Percentiles rank a stretch among this genome's conserved stretches.
Evolutionary conservation across 2,113 vertebrate species (phyloP).

Genomic region (Pomatostomus ruficeps): DNA sequence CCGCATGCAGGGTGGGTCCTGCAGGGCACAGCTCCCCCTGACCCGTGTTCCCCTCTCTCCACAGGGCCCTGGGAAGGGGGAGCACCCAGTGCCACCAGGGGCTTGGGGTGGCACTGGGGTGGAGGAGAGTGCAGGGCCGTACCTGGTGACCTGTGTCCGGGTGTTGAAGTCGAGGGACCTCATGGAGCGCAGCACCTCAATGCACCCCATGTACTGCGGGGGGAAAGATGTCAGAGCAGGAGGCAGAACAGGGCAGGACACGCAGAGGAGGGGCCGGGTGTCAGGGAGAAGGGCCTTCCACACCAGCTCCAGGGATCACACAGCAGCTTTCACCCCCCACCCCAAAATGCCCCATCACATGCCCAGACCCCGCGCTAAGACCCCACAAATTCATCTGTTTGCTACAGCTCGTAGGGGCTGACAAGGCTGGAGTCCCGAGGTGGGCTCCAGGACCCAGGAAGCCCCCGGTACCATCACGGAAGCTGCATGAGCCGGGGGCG

Average conservation of each 20-base stretch:
- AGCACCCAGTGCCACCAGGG: rapidly evolving
- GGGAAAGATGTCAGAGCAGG: not conserved
- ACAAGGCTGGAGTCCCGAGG: too few species aligned
- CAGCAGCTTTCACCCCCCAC: rapidly evolving
- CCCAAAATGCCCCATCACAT: rapidly evolving
- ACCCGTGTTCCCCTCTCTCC: not conserved
- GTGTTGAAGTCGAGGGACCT: conserved; percentile 95
- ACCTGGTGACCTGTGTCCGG: conserved; percentile 95
- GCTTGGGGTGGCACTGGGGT: rapidly evolving
- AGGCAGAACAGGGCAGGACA: not conserved
- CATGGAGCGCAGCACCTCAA: conserved; percentile 95
- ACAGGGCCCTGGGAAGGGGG: rapidly evolving
- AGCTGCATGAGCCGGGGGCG: not conserved
- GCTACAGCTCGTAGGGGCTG: not conserved
- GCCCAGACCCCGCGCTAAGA: rapidly evolving
- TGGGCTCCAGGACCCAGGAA: not conserved
- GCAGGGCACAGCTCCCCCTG: not conserved
- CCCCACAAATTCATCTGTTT: not conserved
- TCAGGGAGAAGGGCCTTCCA: not conserved
- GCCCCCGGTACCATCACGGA: not conserved
- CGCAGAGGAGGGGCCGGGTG: not conserved
- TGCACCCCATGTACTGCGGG: conserved; percentile 94
- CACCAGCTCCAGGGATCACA: not conserved
- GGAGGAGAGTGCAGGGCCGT: not conserved
- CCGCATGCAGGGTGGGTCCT: not conserved